These are phyloP conservation scores for Ciona savignyi DNA, from an alignment of 23 tunicate genomes.

Conservation along the genomic window DNA sequence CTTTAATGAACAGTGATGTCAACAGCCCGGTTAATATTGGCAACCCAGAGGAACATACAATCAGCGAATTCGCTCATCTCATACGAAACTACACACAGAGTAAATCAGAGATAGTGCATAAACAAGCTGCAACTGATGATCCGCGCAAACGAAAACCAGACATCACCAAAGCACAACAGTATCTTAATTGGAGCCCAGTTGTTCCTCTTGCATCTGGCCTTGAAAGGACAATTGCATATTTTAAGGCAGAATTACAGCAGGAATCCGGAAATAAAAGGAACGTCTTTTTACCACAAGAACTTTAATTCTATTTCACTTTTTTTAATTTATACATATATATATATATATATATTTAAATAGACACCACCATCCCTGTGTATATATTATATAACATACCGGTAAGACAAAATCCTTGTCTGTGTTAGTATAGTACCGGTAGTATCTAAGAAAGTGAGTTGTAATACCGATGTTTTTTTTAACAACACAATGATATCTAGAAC, in stretches of 20 bases:
- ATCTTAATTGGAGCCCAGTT: slow-evolving; percentile 70
- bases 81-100: slow-evolving; percentile 37
- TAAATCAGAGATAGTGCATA: slow-evolving; percentile 64
- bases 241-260: slow-evolving; percentile 75
- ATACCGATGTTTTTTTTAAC: too few species aligned
- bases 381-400: too few species aligned
- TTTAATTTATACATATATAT: too few species aligned
- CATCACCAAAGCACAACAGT: slow-evolving; percentile 62
- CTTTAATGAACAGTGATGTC: slow-evolving; percentile 76
- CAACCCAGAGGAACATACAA: slow-evolving; percentile 87
- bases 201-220: slow-evolving; percentile 58
- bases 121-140: slow-evolving; percentile 74
- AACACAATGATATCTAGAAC: too few species aligned
- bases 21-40: slow-evolving; percentile 73
- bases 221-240: slow-evolving; percentile 63
- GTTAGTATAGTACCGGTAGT: too few species aligned
- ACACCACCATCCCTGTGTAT: too few species aligned
- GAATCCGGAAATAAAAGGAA: slow-evolving; percentile 64
- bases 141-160: slow-evolving; percentile 91
- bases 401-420: too few species aligned
- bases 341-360: too few species aligned
- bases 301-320: too few species aligned
- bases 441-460: too few species aligned
- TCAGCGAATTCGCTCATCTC: slow-evolving; percentile 62
- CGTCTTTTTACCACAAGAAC: slow-evolving; percentile 67